Evolutionary conservation across 2,888 invertebrate species (phyloP).

Genomic region (Conomelus anceps): DNA sequence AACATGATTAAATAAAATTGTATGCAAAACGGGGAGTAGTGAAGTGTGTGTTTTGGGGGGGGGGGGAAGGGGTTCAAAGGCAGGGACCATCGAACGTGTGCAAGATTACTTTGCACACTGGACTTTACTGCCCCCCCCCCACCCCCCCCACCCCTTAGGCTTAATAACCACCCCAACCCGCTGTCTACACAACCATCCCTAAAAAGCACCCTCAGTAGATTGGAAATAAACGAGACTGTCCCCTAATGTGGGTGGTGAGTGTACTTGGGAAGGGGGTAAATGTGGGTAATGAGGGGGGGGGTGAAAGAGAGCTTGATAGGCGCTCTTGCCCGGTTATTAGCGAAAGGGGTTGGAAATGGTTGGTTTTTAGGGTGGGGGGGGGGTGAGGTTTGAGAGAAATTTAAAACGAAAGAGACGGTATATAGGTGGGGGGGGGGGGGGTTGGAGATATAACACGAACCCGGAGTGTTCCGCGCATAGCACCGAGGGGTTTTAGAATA

Average conservation of each 20-base stretch:
- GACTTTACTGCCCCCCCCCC: constrained; percentile 1
- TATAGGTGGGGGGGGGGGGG: neutral
- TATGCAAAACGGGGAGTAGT: neutral
- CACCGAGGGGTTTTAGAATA: neutral
- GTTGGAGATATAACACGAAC: neutral
- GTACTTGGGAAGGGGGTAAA: neutral
- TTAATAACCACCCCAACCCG: too few species aligned
- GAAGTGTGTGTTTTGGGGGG: neutral
- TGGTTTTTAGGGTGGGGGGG: neutral
- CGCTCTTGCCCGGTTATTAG: neutral
- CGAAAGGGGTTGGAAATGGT: neutral
- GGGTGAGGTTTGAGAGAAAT: neutral
- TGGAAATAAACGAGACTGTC: neutral
- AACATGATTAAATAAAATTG: neutral
- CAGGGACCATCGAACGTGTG: neutral
- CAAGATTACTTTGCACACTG: neutral
- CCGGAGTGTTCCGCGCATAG: neutral
- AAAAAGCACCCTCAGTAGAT: neutral
- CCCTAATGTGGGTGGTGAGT: neutral
- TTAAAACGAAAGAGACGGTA: neutral
- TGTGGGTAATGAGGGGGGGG: neutral
- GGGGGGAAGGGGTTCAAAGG: neutral
- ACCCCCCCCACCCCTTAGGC: neutral
- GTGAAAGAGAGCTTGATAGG: neutral
- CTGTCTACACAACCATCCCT: too few species aligned